Evolutionary conservation across 1,140 invertebrate species (phyloP).

Genomic region (Chionoecetes opilio): DNA sequence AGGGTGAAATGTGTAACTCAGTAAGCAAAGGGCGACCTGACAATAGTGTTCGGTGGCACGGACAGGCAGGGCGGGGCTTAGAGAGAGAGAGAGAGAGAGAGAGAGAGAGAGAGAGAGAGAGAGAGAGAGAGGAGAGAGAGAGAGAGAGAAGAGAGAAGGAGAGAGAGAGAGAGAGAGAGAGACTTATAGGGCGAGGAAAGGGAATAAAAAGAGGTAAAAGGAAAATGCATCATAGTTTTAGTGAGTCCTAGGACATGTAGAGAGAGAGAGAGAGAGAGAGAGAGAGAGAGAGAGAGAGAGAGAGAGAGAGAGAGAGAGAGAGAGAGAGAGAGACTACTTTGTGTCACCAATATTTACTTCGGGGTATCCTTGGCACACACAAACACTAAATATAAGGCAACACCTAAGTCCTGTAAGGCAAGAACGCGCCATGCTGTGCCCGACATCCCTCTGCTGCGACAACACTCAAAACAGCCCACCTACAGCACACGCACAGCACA

Average conservation of each 20-base stretch:
- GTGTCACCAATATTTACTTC: background rate
- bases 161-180: background rate
- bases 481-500: too few relatives aligned
- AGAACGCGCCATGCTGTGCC: too few relatives aligned
- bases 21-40: conserved; percentile 17
- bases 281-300: conserved; percentile 48
- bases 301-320: background rate
- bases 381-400: too few relatives aligned
- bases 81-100: conserved; percentile 34
- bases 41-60: conserved; percentile 27
- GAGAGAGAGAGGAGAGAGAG: background rate
- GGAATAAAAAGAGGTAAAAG: background rate
- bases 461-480: too few relatives aligned
- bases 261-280: conserved; percentile 54
- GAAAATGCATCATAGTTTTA: conserved; percentile 7
- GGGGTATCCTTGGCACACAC: too few relatives aligned
- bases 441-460: too few relatives aligned
- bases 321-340: background rate
- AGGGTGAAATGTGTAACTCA: conserved; percentile 28
- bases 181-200: background rate
- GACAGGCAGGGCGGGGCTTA: background rate
- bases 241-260: background rate
- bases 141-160: conserved; percentile 36
- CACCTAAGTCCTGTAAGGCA: too few relatives aligned
- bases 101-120: conserved; percentile 19